Base-by-base conservation (phyloP, 2,113 vertebrate species). In the Cebidichthys violaceus region DNA sequence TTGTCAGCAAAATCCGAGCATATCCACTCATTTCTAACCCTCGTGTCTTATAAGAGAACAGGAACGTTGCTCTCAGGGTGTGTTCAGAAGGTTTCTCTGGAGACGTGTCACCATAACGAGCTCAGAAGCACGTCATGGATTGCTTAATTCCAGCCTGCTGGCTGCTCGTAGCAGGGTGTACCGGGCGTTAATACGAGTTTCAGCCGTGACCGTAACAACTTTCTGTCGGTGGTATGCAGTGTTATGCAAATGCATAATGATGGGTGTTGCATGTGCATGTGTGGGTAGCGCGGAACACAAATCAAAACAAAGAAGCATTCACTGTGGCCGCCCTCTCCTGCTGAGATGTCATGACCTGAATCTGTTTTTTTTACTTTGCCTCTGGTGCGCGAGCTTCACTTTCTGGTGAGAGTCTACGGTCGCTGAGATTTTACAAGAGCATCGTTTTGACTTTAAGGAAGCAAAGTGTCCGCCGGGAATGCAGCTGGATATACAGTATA, bases 241-340 rank as follows among this genome's bases (percentile, higher is more conserved):
- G 47, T 66, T 43, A 67, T 76, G 62, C 67, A 75, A 45, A 75
- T 66, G 2, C 13, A 9, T 55, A 81, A 89, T 79, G 62, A 71
- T 84, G 72, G 85, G 80, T 75, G 77, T 84, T 84, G 79, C 43
- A 75, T 86, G 55, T 79, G 66, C 77, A 61, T 82, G 47, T 85
- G 79, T 86, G 85, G 79, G 81, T 37, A 69, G 75, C 65, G 64
- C 33, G 35, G 37, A 83, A 57, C 57, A 68, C 69, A 81, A 81
- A 74, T 66, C 75, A 70, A 66, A 90, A 89, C 80, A 90, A 87
- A 84, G 67, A 29, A 57, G 76, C 87, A 83, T 81, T 89, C 77
- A 82, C 50, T 75, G 57, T 27, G 33, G 52, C 79, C 27, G 50
- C 76, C 88, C 55, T 64, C 81, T 77, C 67, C 6, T 31, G 59